phyloP scores from a whole-genome alignment of 2,797 vertebrate species.

The Tinamus major region DNA sequence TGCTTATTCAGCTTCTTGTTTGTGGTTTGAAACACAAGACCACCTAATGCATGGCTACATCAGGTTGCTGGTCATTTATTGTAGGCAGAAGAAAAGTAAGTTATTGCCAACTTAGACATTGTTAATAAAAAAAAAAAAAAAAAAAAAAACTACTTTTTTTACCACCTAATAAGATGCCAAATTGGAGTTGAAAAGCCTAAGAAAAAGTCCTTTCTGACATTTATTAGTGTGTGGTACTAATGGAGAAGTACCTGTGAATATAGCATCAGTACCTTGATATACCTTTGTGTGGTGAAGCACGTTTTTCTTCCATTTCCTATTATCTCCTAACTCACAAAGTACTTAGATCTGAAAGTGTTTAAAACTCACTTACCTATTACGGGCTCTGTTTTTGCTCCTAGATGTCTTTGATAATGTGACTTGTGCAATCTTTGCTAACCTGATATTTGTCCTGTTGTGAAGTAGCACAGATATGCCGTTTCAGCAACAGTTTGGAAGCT shows the following conservation, averaged over 20 bases:
- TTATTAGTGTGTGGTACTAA: background rate
- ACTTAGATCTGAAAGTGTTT: background rate
- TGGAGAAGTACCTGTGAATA: background rate
- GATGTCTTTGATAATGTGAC: background rate
- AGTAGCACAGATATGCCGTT: background rate
- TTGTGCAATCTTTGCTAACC: background rate
- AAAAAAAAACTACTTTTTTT: background rate
- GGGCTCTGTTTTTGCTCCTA: background rate
- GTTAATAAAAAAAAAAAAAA: background rate
- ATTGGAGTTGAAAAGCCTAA: background rate
- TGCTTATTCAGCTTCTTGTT: background rate
- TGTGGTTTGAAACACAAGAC: background rate
- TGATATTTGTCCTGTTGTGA: background rate
- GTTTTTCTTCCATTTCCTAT: background rate
- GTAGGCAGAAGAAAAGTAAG: background rate
- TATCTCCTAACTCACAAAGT: background rate
- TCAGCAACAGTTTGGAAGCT: background rate
- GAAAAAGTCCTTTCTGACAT: background rate
- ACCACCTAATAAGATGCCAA: background rate
- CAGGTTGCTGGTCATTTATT: background rate
- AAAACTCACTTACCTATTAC: background rate
- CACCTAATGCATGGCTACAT: background rate
- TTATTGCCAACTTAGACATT: background rate
- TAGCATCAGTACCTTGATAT: background rate
- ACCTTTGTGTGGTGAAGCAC: background rate